A percentile compares a stretch with the other conserved stretches of the same genome.
Evolutionary conservation across 2,888 invertebrate species (phyloP).

Genomic region (Drosophila mimica): DNA sequence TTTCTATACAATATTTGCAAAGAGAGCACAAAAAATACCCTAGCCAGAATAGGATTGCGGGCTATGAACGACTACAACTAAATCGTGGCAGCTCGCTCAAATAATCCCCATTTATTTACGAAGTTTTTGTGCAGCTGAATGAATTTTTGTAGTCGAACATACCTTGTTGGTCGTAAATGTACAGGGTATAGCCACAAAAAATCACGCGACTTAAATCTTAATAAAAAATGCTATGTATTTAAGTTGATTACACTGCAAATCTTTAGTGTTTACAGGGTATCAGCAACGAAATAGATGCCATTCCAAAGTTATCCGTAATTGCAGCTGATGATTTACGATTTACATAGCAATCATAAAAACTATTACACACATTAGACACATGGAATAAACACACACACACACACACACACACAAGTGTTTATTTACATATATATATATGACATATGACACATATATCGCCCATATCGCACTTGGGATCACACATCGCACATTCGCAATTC

Average conservation of each 20-base stretch:
- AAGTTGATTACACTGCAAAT: neutral
- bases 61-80: neutral
- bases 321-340: constrained; percentile 66
- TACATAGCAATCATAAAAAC: constrained; percentile 54
- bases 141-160: neutral
- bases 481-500: constrained; percentile 24
- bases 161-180: neutral
- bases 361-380: constrained; percentile 5
- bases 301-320: constrained; percentile 59
- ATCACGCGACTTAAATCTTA: neutral
- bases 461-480: constrained; percentile 49
- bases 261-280: constrained; percentile 31
- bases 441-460: constrained; percentile 32
- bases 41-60: neutral
- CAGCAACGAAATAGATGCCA: constrained; percentile 33
- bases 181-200: neutral
- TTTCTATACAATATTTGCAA: neutral
- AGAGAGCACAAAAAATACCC: neutral
- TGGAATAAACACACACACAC: neutral
- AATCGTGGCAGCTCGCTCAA: neutral
- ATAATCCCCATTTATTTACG: neutral
- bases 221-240: neutral
- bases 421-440: too few relatives aligned
- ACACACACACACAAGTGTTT: constrained; percentile 1
- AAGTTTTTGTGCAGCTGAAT: neutral